Conservation (phyloP, 92 coral and sea anemone genomes). For the Parazoanthus swiftii region DNA sequence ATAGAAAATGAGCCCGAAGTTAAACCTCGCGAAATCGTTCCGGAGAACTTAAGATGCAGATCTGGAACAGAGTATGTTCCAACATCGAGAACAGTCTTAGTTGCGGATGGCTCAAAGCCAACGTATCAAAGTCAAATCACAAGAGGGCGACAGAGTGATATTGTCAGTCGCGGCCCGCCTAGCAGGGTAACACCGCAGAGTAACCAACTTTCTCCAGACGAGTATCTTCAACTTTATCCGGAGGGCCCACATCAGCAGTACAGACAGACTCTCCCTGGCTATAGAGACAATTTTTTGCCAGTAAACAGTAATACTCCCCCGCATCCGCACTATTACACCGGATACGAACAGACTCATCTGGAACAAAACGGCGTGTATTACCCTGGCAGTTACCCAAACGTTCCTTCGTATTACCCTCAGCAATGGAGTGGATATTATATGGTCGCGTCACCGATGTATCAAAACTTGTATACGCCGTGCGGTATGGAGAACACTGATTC, state of each 20-base stretch:
- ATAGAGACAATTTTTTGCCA: slow-evolving; percentile 18
- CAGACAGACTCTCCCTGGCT: slow-evolving; percentile 14
- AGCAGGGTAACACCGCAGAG: slow-evolving; percentile 17
- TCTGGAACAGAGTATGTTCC: not conserved
- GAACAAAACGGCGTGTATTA: slow-evolving; percentile 6
- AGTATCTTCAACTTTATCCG: slow-evolving; percentile 32
- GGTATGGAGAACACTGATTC: not conserved
- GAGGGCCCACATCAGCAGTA: slow-evolving; percentile 25
- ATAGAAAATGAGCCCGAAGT: slow-evolving; percentile 10
- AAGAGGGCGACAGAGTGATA: slow-evolving; percentile 8
- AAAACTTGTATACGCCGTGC: slow-evolving; percentile 2
- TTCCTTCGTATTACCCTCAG: slow-evolving; percentile 30
- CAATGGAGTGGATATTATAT: slow-evolving; percentile 33
- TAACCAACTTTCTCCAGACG: slow-evolving; percentile 33
- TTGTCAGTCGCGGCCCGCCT: slow-evolving; percentile 34
- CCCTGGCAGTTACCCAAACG: slow-evolving; percentile 2
- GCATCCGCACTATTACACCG: not conserved
- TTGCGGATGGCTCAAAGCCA: slow-evolving; percentile 13
- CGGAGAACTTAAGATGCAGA: slow-evolving; percentile 11
- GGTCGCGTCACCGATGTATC: slow-evolving; percentile 1
- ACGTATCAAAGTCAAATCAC: slow-evolving; percentile 2
- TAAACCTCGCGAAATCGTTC: not conserved
- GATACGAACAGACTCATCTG: slow-evolving; percentile 13
- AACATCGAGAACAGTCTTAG: slow-evolving; percentile 17
- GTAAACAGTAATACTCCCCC: not conserved